phyloP scores from a whole-genome alignment of 2,797 vertebrate genomes.

The Uromys caudimaculatus region DNA sequence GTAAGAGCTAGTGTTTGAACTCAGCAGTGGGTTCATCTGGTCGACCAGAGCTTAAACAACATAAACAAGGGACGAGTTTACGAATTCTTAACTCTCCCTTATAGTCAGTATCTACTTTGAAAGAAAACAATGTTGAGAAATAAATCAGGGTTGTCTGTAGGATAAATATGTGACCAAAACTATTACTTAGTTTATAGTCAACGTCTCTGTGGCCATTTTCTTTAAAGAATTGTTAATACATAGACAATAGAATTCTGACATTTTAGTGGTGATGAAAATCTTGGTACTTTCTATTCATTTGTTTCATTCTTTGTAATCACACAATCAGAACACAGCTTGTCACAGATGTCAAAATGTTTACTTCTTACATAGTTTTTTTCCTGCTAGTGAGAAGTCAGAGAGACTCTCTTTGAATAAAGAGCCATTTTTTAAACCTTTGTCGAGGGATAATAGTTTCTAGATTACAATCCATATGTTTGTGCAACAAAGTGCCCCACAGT shows the following conservation, averaged over 20 bases:
- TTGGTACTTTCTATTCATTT: background rate
- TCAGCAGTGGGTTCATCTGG: constrained; percentile 14
- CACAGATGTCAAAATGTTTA: constrained; percentile 25
- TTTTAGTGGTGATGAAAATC: background rate
- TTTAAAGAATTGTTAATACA: background rate
- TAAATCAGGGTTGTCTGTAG: background rate
- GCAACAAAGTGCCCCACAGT: background rate
- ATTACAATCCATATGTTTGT: background rate
- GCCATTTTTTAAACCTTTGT: background rate
- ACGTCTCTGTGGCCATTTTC: background rate
- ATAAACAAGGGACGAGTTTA: background rate
- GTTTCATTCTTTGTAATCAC: background rate
- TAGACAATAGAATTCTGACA: background rate
- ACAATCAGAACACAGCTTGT: background rate
- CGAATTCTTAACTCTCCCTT: background rate
- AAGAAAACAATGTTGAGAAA: background rate
- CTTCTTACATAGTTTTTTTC: background rate
- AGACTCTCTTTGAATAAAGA: background rate
- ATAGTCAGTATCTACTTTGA: background rate
- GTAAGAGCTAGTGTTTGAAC: constrained; percentile 57
- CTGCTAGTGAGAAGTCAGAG: background rate
- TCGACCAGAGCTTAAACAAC: background rate
- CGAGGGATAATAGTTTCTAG: background rate
- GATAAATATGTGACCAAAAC: background rate
- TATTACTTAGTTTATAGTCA: background rate